Evolutionary conservation across 2,797 vertebrate genomes (phyloP), one percentile per base, ranked within the genome.

Genomic region (Notolepis coatsorum): DNA sequence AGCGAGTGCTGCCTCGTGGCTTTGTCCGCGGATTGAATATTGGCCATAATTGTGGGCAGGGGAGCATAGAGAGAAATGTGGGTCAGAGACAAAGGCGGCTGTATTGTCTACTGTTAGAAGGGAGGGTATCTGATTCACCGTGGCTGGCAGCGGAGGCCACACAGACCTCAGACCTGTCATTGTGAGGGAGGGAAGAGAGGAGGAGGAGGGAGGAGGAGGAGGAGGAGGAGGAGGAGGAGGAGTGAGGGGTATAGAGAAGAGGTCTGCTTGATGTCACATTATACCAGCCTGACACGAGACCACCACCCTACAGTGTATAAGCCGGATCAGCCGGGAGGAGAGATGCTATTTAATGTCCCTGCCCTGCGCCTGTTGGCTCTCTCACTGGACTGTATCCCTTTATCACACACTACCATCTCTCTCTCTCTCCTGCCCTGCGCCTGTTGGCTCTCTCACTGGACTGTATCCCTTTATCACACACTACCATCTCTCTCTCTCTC

Each of bases 71-170:
- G 56, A 73, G 71, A 71, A 64, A 85, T 81, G 65, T 78, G 63
- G 77, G 74, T 82, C 71, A 82, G 53, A 76, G 54, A 85, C 79
- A 87, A 77, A 72, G 79, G 69, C 72, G 70, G 52, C 41, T 49
- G 65, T 56, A 47, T 72, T 71, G 45, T 73, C 59, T 67, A 65
- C 67, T 71, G 70, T 81, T 60, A 67, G 47, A 71, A 70, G 71
- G 55, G 42, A 76, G 28, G 68, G 74, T 85, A 64, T 85, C 81
- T 84, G 65, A 82, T 88, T 86, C 71, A 12, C 68, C 2, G 50
- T 47, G 25, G 39, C 45, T 65, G 61, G 66, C 68, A 73, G 65
- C 77, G 37, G 51, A 63, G 62, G 60, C 31, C 33, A 57, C 24
- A 45, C 41, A 46, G 50, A 24, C 25, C 30, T n/a, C 23, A 69